A percentile compares a stretch with the other conserved stretches of the same genome.
Evolutionary conservation across 2,113 vertebrate genomes (phyloP).

Genomic region (Columbina picui): DNA sequence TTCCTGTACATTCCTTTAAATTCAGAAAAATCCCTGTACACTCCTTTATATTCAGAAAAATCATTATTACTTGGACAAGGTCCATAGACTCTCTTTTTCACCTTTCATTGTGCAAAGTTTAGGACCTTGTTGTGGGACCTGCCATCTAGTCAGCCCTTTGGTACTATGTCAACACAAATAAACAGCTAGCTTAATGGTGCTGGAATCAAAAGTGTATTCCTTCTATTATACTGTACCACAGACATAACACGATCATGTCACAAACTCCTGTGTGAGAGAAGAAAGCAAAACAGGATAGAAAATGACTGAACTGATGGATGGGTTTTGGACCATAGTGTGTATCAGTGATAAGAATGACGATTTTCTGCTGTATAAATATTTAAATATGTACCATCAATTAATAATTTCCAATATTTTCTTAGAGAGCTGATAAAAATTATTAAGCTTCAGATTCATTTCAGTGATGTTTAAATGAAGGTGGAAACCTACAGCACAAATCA

Average conservation of each 20-base stretch:
- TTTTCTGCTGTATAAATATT: constrained; percentile 43
- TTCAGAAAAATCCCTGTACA: neutral
- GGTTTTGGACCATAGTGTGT: constrained; percentile 4
- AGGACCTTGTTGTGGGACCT: neutral
- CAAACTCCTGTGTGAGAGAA: neutral
- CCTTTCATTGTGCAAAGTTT: neutral
- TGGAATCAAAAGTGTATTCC: neutral
- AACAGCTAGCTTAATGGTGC: neutral
- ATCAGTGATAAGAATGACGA: constrained; percentile 16
- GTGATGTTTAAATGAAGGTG: constrained; percentile 52
- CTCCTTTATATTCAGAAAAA: neutral
- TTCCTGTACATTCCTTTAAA: neutral
- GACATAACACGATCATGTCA: neutral
- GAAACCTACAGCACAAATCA: constrained; percentile 5
- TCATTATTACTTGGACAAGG: neutral
- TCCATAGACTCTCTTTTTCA: neutral
- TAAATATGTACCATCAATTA: constrained; percentile 41
- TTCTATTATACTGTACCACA: neutral
- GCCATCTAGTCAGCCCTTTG: neutral
- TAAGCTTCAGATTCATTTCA: constrained; percentile 24
- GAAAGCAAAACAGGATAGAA: neutral
- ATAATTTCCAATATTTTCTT: constrained; percentile 53
- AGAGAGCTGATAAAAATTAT: constrained; percentile 46
- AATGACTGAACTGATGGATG: neutral
- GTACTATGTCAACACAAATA: neutral